These are phyloP conservation scores for Sorex araneus DNA, from an alignment of 2,113 vertebrate species.

Conservation along the genomic window DNA sequence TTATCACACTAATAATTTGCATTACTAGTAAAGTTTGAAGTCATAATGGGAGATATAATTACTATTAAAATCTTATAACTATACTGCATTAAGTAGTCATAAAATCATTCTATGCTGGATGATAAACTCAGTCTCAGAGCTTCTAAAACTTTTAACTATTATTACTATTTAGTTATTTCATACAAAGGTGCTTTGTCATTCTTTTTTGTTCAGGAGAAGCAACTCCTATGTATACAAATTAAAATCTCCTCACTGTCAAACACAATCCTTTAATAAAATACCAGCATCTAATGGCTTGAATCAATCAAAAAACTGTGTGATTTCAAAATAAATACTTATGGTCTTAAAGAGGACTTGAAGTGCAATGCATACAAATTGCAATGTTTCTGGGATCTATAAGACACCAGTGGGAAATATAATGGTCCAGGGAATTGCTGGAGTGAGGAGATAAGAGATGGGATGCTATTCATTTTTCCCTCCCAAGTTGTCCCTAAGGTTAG, in stretches of 20 bases:
- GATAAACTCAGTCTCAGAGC: not conserved
- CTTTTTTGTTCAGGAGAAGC: not conserved
- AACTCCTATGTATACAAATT: not conserved
- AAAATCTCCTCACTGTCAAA: constrained; percentile 18
- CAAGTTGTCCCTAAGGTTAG: too few species aligned
- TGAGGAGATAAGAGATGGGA: fast-evolving
- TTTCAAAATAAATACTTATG: not conserved
- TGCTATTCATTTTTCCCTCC: too few species aligned
- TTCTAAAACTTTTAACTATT: constrained; percentile 9
- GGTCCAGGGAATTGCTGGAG: too few species aligned
- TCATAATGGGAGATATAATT: constrained; percentile 16
- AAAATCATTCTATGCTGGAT: not conserved
- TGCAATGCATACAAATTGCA: not conserved
- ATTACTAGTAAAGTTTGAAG: not conserved
- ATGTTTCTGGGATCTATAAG: not conserved
- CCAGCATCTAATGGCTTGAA: not conserved
- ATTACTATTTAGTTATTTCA: constrained; percentile 29
- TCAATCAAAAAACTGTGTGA: not conserved
- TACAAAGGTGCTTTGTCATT: constrained; percentile 40
- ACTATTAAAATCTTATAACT: not conserved
- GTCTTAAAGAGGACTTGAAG: not conserved
- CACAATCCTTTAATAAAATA: not conserved
- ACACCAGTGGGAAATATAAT: not conserved
- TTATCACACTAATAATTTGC: not conserved
- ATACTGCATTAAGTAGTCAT: not conserved